Evolutionary conservation across 2,113 vertebrate species (phyloP), one percentile per base, ranked within the genome.

Genomic region (Aldabrachelys gigantea): DNA sequence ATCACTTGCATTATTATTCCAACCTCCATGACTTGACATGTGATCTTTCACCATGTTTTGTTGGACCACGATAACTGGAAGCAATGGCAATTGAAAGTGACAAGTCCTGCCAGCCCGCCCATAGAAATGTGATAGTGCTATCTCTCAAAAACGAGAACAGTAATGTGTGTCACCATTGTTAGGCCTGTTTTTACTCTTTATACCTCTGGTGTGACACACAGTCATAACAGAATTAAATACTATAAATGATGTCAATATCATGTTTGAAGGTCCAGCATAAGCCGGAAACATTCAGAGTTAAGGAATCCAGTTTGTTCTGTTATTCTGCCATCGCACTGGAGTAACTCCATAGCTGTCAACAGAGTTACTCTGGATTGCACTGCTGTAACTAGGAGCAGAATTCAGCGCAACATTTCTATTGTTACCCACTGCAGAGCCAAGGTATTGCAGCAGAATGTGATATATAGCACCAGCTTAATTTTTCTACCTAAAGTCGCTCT

Each of bases 81-180:
- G 14, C 80, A 96, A 13, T 25, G 41, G 49, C 49, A 91, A 95
- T 38, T 83, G 35, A 84, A 97, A 92, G 93, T 87, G 94, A 78
- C 87, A 95, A 82, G 47, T 87, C 52, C 24, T 91, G 84, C 92
- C 93, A 96, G 59, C 54, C 52, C 88, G 53, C 49, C 52, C 88
- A 4, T 50, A 94, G 65, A 27, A 87, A 6, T 41, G 27, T 52
- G 80, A 44, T 29, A n/a, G 12, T 54, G 24, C 82, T 91, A 35
- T 50, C 69, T 38, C 47, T 50, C 69, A 31, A 80, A 78, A 96
- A 91, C 72, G 87, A 87, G 92, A 87, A 89, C 85, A 94, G 80
- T 88, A 76, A 88, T 57, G 29, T 21, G 9, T 91, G 76, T 89
- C 53, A 65, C 16, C 6, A 27, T 87, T 80, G 38, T 83, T 95